These are phyloP conservation scores for Suncus etruscus DNA, from an alignment of 2,113 vertebrate species.

Conservation along the genomic window DNA sequence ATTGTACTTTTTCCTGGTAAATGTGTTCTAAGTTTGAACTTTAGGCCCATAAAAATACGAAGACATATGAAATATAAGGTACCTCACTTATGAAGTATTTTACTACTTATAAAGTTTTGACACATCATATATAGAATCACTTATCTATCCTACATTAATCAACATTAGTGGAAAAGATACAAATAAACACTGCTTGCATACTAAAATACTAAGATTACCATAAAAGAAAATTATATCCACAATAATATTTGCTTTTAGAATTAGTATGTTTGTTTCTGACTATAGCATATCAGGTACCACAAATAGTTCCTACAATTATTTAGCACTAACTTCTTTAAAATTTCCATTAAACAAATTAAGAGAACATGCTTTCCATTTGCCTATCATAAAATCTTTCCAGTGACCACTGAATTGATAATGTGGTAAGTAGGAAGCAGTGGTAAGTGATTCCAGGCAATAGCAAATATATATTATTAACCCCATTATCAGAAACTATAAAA, in stretches of 20 bases:
- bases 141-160: neutral
- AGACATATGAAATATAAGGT: neutral
- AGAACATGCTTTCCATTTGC: too few relatives aligned
- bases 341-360: too few relatives aligned
- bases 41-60: neutral
- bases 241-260: neutral
- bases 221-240: neutral
- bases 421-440: too few relatives aligned
- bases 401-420: too few relatives aligned
- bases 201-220: neutral
- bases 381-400: too few relatives aligned
- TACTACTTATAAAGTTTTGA: too few relatives aligned
- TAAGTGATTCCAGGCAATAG: too few relatives aligned
- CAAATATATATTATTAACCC: neutral
- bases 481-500: slow-evolving; percentile 5
- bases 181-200: neutral
- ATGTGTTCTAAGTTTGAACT: neutral
- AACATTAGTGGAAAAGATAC: neutral
- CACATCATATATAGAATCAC: neutral
- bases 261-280: neutral
- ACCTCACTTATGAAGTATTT: neutral
- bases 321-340: too few relatives aligned
- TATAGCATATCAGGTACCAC: too few relatives aligned
- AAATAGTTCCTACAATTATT: too few relatives aligned
- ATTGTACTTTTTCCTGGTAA: neutral